A percentile compares a stretch with the other conserved stretches of the same genome.
phyloP scores from a whole-genome alignment of 2,888 invertebrate species.

The Tenthredo distinguenda region DNA sequence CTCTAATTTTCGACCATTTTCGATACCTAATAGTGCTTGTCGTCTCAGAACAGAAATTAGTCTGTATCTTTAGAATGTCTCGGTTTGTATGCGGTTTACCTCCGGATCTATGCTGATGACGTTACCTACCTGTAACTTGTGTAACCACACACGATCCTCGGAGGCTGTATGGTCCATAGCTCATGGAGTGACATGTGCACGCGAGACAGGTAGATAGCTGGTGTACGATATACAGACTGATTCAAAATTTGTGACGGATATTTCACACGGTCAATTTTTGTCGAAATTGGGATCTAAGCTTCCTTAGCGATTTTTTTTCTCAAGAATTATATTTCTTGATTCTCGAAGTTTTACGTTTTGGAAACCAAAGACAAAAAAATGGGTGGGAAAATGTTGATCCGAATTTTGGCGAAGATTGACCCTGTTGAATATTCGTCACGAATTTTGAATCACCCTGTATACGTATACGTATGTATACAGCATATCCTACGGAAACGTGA shows the following conservation, averaged over 20 bases:
- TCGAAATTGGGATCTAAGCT: too few relatives aligned
- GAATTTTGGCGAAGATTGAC: too few relatives aligned
- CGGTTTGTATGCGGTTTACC: not conserved
- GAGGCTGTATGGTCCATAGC: conserved; percentile 60
- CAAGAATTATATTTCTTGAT: too few relatives aligned
- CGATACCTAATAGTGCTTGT: not conserved
- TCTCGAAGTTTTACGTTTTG: too few relatives aligned
- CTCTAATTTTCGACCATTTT: not conserved
- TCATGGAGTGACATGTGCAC: conserved; percentile 68
- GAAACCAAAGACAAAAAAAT: too few relatives aligned
- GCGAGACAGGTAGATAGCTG: conserved; percentile 44
- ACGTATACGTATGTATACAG: not conserved
- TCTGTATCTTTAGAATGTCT: not conserved
- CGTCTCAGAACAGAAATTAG: not conserved
- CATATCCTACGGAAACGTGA: conserved; percentile 54
- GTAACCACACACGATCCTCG: conserved; percentile 13
- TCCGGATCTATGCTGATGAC: not conserved
- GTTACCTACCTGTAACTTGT: conserved; percentile 34
- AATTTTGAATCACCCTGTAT: not conserved
- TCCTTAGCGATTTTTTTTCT: too few relatives aligned
- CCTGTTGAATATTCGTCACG: not conserved
- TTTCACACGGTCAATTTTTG: too few relatives aligned
- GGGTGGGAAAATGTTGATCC: not conserved
- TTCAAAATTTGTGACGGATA: too few relatives aligned
- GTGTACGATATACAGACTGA: not conserved